Conservation (phyloP, 2,888 invertebrate genomes). For the Dolomedes plantarius region DNA sequence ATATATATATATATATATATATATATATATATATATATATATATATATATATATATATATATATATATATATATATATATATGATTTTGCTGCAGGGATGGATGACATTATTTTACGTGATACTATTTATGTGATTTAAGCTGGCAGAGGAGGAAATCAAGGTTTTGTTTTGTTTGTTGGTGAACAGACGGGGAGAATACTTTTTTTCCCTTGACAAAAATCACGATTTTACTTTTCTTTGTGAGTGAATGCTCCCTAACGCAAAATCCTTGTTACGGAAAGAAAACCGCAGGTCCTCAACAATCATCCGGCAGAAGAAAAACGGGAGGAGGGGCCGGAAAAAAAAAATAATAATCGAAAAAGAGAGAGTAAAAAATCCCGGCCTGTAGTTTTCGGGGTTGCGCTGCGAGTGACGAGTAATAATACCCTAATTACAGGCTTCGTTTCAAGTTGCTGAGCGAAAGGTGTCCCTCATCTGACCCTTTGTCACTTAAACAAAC, state of each 20-base stretch:
- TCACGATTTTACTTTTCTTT: no score
- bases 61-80: no score
- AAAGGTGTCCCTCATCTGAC: constrained; percentile 50
- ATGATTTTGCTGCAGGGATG: no score
- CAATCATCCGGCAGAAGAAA: background rate
- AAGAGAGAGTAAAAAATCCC: background rate
- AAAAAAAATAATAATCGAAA: background rate
- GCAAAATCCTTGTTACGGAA: constrained; percentile 8
- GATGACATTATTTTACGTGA: no score
- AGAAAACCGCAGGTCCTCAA: constrained; percentile 20
- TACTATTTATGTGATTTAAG: no score
- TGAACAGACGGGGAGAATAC: no score
- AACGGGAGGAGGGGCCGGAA: background rate
- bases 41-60: no score
- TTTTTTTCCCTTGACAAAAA: no score
- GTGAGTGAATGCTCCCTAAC: background rate
- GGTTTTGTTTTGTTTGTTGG: no score
- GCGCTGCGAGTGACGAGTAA: constrained; percentile 51
- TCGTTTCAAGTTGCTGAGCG: constrained; percentile 19
- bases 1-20: no score
- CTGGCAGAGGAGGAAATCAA: no score
- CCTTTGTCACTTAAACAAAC: constrained; percentile 69
- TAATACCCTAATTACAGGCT: constrained; percentile 65
- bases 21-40: no score
- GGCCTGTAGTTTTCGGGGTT: constrained; percentile 20